Evolutionary conservation across 2,797 vertebrate species (phyloP), one percentile per base, ranked within the genome.

Genomic region (Leptoclinus maculatus): DNA sequence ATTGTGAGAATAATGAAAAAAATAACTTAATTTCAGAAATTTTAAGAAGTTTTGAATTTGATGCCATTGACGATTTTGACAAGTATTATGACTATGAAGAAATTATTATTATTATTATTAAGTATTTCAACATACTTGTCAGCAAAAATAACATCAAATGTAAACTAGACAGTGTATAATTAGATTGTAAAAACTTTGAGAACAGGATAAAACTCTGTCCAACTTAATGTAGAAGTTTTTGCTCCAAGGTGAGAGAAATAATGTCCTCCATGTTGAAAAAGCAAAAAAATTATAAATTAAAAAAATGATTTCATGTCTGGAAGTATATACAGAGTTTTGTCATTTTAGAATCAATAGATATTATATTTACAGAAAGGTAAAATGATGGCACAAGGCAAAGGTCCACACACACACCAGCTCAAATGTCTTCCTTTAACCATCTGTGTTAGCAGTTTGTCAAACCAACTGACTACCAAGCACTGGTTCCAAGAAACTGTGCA

Each of bases 311-410:
- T 38, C 2, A 10, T 38, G 36, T 38, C 36, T 38, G 8, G 14
- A 47, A 47, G 17, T 19, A 19, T 13, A 45, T 47, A 57, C 7
- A 53, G 39, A 53, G 39, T 17, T 68, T 9, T 4, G 29, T 32
- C 23, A 54, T 60, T 41, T 49, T 63, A 54, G 34, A 19, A 17
- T 47, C 4, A 17, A 47, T 17, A 47, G 17, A 47, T 19, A 47
- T 7, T 19, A 21, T 21, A 47, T 21, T 19, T 7, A 41, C 21
- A 25, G 23, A 60, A 72, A 58, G 43, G 43, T 45, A 6, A 45
- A 77, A 67, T 71, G 45, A 76, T 56, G 7, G 19, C 39, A 66
- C 8, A 64, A 41, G 13, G 53, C 13, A 45, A 62, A 38, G 39
- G 34, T 60, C 58, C 34, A 27, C 6, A 67, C 6, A 67, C 5